Percentiles rank a stretch among this genome's conserved stretches.
Conservation (phyloP, 2,888 invertebrate genomes). For the Apodemia mormo region DNA sequence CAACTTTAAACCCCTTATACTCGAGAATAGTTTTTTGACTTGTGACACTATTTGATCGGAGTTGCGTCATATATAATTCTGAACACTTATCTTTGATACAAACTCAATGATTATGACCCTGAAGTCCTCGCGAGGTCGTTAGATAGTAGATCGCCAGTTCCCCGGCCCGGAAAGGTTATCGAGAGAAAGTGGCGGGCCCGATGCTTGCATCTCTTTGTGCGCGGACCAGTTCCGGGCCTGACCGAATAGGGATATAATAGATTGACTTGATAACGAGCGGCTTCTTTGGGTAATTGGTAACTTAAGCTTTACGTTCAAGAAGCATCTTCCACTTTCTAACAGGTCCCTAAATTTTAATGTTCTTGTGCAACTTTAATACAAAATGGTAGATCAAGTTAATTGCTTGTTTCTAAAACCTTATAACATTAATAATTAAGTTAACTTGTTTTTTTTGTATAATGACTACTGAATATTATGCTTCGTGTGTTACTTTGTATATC, state of each 20-base stretch:
- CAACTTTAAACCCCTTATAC: too few species aligned
- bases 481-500: too few species aligned
- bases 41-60: too few species aligned
- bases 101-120: constrained; percentile 36
- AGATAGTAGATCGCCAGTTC: constrained; percentile 53
- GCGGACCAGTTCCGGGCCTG: constrained; percentile 39
- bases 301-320: not conserved
- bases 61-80: too few species aligned
- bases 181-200: constrained; percentile 63
- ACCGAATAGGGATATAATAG: constrained; percentile 32
- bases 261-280: constrained; percentile 18
- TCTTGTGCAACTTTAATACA: not conserved
- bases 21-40: too few species aligned
- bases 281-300: constrained; percentile 9
- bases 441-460: too few species aligned
- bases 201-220: constrained; percentile 55
- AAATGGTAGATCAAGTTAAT: too few species aligned
- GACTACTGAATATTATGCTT: too few species aligned
- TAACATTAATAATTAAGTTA: too few species aligned
- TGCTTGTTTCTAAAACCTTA: too few species aligned
- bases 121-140: constrained; percentile 50
- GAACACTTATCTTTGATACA: constrained; percentile 8
- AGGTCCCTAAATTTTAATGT: not conserved
- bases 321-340: constrained; percentile 5
- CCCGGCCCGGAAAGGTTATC: constrained; percentile 59